These are phyloP conservation scores for Dipodomys stephensi DNA, from an alignment of 2,113 vertebrate species.

Conservation along the genomic window DNA sequence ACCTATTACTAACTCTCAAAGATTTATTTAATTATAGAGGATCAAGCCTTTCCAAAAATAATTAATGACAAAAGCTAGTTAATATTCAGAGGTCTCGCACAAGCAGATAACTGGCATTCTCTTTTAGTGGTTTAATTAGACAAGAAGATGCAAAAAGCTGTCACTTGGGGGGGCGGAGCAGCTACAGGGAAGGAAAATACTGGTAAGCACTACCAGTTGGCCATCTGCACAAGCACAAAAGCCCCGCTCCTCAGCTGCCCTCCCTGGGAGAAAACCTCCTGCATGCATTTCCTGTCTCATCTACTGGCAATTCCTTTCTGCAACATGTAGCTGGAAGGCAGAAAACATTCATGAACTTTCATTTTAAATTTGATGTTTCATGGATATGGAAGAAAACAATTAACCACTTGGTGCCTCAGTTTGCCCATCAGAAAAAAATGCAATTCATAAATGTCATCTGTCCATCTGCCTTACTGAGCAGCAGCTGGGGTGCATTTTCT, in stretches of 20 bases:
- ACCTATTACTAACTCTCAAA: constrained; percentile 67
- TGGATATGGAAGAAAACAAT: constrained; percentile 26
- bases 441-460: constrained; percentile 59
- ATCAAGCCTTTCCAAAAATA: constrained; percentile 78
- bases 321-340: neutral
- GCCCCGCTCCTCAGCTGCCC: constrained; percentile 34
- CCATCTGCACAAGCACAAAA: constrained; percentile 74
- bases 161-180: constrained; percentile 67
- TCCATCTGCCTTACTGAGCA: constrained; percentile 68
- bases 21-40: constrained; percentile 77
- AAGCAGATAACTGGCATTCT: constrained; percentile 78
- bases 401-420: constrained; percentile 74
- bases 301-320: neutral
- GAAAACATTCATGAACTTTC: neutral
- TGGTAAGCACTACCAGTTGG: constrained; percentile 58
- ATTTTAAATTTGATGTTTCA: constrained; percentile 26
- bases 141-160: constrained; percentile 80
- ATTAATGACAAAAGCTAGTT: constrained; percentile 79
- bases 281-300: neutral
- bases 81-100: constrained; percentile 75
- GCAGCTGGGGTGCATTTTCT: constrained; percentile 70
- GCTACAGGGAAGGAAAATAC: constrained; percentile 10
- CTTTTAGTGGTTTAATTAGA: constrained; percentile 78
- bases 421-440: constrained; percentile 68
- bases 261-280: neutral